Evolutionary conservation across 37 sponge, comb jelly and placozoan species (phyloP), one percentile per base, ranked within the genome.

Genomic region (Geodia barretti): DNA sequence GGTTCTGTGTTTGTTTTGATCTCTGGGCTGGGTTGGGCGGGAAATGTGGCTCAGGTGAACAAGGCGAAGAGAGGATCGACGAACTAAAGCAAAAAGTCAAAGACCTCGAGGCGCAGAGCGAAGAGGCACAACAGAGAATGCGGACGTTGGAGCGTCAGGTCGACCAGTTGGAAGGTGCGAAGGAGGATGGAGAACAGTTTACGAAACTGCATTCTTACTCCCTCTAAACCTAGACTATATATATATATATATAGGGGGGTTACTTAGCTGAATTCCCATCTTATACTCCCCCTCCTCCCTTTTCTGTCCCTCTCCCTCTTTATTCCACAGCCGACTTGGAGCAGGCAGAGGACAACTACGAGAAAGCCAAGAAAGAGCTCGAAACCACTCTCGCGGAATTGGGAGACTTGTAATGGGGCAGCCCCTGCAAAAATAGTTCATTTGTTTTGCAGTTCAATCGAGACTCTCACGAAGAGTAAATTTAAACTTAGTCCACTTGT

Each of bases 321-420:
- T 1, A 31, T 31, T 63, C 64, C 64, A 3, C 75, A 93, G 93
- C 26, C 73, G 93, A 93, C 54, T 67, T 93, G 33, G 93, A 93
- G 24, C n/a, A 23, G 29, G 80, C 83, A 24, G 93, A 93, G 42
- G 65, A 75, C 0, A 93, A 89, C 5, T 93, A 83, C 73, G 90
- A 89, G 34, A 62, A 82, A 31, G 86, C 83, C 3, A 93, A 93
- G 76, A 66, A n/a, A 26, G 93, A 93, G 36, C 65, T 93, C 64
- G 90, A 88, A 4, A 30, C 31, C 3, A 93, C 93, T 5, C 26
- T 93, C 33, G 86, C 77, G 14, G 90, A 86, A 79, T 88, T 91
- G n/a, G 71, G 54, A 32, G 88, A 91, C 32, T 72, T 91, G 75
- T 88, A 67, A 68, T 1, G 1, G 1, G 32, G 1, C 58, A 91